These are phyloP conservation scores for Epinephelus awoara DNA, from an alignment of 2,797 vertebrate species.

Conservation along the genomic window DNA sequence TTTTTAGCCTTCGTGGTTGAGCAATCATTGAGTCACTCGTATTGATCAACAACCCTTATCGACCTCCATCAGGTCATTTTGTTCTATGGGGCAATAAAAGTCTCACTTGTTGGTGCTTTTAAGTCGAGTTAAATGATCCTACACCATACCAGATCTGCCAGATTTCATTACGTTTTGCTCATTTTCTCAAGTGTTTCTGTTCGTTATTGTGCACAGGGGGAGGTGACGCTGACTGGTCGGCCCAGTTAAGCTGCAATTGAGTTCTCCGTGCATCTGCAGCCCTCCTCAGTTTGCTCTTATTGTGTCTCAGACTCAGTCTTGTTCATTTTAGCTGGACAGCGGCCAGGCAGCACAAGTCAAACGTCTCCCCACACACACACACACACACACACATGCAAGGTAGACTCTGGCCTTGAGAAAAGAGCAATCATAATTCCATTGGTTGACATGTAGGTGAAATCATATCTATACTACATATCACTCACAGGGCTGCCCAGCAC, in stretches of 20 bases:
- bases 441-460: constrained; percentile 20
- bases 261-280: neutral
- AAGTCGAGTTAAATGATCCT: constrained; percentile 24
- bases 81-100: constrained; percentile 44
- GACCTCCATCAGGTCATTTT: constrained; percentile 40
- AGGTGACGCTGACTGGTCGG: neutral
- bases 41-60: constrained; percentile 61
- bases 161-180: neutral
- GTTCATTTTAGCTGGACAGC: constrained; percentile 9
- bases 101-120: constrained; percentile 43
- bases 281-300: neutral
- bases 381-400: neutral
- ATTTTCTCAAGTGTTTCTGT: constrained; percentile 28
- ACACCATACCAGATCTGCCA: constrained; percentile 7
- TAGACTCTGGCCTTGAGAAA: constrained; percentile 23
- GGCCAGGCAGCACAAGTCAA: neutral
- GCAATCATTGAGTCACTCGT: constrained; percentile 40
- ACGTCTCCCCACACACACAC: neutral
- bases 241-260: constrained; percentile 13
- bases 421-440: constrained; percentile 6
- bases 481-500: neutral
- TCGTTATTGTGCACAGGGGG: neutral
- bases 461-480: constrained; percentile 7
- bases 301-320: neutral
- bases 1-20: constrained; percentile 47